phyloP scores from a whole-genome alignment of 1,140 invertebrate species.

The Pogonomyrmex barbatus region DNA sequence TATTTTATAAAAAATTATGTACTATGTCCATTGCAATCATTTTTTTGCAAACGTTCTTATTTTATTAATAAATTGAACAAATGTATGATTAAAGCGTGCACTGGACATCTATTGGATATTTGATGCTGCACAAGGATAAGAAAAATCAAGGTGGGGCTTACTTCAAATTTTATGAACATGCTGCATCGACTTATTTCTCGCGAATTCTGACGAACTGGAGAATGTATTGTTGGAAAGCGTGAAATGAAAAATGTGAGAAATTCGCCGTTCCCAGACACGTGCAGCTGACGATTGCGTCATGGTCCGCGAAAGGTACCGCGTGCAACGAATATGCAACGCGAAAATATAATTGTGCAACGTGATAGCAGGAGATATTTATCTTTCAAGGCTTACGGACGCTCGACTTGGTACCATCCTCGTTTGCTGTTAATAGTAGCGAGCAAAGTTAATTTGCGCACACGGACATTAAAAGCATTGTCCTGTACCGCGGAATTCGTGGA shows the following conservation, averaged over 20 bases:
- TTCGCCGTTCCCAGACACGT: constrained; percentile 39
- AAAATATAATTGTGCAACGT: constrained; percentile 57
- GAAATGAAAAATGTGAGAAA: constrained; percentile 63
- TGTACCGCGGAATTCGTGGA: background rate
- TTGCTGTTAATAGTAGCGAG: background rate
- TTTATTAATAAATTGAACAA: background rate
- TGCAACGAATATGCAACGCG: constrained; percentile 47
- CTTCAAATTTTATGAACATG: constrained; percentile 28
- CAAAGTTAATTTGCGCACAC: constrained; percentile 28
- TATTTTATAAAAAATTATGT: background rate
- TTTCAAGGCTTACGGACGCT: constrained; percentile 29
- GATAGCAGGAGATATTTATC: constrained; percentile 53
- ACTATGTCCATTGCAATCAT: background rate
- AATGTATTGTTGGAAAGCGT: constrained; percentile 21
- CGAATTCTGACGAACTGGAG: constrained; percentile 9
- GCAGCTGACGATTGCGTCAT: constrained; percentile 58
- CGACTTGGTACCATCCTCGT: constrained; percentile 38
- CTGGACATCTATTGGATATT: background rate
- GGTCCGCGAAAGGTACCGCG: constrained; percentile 41
- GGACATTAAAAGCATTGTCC: background rate
- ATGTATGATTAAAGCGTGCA: background rate
- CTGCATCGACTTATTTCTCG: constrained; percentile 43
- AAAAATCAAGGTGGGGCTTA: constrained; percentile 9
- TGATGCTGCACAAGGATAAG: background rate
- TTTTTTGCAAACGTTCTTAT: background rate